Conservation (phyloP, 2,888 invertebrate genomes). For the Drosophila kambysellisi region DNA sequence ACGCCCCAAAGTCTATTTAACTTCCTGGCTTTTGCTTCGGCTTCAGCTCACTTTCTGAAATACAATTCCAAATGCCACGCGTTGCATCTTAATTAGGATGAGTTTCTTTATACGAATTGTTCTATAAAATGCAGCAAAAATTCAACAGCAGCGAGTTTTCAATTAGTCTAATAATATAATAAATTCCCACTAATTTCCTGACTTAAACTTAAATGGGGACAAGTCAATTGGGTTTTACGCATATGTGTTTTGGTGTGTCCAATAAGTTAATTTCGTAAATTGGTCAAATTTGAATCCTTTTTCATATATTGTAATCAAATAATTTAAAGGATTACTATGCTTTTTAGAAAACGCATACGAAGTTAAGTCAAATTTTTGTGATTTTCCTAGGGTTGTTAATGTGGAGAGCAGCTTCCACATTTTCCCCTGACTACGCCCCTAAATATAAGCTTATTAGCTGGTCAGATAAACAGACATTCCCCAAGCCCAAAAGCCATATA, state of each 20-base stretch:
- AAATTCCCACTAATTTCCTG: neutral
- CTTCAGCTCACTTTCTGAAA: neutral
- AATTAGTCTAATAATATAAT: neutral
- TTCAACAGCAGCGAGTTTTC: neutral
- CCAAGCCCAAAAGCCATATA: too few relatives aligned
- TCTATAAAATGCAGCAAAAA: neutral
- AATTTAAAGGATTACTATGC: neutral
- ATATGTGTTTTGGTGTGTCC: neutral
- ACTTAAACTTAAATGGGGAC: neutral
- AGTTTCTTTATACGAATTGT: neutral
- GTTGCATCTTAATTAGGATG: conserved; percentile 29
- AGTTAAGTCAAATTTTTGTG: neutral
- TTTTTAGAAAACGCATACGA: neutral
- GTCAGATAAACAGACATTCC: too few relatives aligned
- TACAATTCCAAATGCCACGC: conserved; percentile 15
- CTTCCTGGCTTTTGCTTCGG: conserved; percentile 30
- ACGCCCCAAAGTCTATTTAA: conserved; percentile 14
- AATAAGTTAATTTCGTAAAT: neutral
- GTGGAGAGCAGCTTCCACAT: neutral
- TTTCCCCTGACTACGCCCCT: neutral
- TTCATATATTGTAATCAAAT: neutral
- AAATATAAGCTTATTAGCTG: too few relatives aligned
- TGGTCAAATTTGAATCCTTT: neutral
- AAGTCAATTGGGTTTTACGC: too few relatives aligned
- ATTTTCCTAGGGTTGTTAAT: neutral